Evolutionary conservation across 2,797 vertebrate species (phyloP).

Genomic region (Apogon talboti): DNA sequence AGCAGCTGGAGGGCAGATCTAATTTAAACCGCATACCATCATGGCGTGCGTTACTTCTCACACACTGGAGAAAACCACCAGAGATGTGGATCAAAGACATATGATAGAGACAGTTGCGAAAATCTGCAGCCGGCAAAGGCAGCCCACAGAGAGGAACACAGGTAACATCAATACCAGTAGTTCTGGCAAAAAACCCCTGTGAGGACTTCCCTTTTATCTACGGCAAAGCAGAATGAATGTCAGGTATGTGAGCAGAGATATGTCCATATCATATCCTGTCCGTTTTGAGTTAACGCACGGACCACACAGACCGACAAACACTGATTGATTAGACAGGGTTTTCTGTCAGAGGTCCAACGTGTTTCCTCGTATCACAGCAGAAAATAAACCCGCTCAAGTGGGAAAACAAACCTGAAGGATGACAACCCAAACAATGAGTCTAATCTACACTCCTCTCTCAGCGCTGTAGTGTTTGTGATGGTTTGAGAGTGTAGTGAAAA

Average conservation of each 20-base stretch:
- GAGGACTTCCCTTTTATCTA: constrained; percentile 66
- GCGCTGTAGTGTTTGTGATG: constrained; percentile 30
- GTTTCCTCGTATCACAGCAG: constrained; percentile 65
- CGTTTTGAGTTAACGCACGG: constrained; percentile 23
- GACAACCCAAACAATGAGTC: constrained; percentile 45
- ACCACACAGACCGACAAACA: constrained; percentile 66
- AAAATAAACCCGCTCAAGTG: constrained; percentile 64
- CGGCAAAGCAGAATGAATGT: constrained; percentile 50
- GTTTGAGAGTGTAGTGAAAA: constrained; percentile 28
- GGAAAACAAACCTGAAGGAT: constrained; percentile 58
- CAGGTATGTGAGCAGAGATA: constrained; percentile 68
- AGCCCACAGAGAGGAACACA: constrained; percentile 24
- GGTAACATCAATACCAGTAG: constrained; percentile 24
- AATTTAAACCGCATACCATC: constrained; percentile 32
- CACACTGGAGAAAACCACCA: constrained; percentile 6
- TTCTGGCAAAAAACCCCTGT: constrained; percentile 21
- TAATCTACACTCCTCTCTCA: constrained; percentile 45
- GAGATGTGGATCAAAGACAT: constrained; percentile 25
- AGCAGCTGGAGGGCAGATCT: constrained; percentile 12
- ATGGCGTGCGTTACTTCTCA: constrained; percentile 7
- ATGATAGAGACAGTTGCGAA: constrained; percentile 25
- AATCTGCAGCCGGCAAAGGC: constrained; percentile 21
- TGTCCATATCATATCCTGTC: constrained; percentile 59
- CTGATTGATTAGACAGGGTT: constrained; percentile 59
- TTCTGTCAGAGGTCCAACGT: constrained; percentile 49